Conservation (phyloP, 2,888 invertebrate species). For the Noctua comes region DNA sequence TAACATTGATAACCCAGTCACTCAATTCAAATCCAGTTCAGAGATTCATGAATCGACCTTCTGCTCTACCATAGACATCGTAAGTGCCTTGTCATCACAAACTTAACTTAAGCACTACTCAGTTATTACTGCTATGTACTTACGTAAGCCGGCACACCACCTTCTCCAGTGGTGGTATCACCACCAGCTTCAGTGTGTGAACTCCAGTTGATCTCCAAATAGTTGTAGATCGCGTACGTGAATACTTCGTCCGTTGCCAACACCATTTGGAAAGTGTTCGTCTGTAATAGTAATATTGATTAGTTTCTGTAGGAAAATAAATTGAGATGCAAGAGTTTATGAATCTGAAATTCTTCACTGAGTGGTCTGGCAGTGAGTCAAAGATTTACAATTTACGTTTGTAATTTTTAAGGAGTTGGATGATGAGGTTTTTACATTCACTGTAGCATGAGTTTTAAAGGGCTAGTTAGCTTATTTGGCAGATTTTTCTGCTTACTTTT, state of each 20-base stretch:
- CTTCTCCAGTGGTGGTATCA: constrained; percentile 96
- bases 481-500: neutral
- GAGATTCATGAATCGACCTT: neutral
- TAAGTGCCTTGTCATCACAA: neutral
- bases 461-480: neutral
- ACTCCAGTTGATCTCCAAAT: constrained; percentile 97
- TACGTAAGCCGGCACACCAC: constrained; percentile 96
- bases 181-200: constrained; percentile 97
- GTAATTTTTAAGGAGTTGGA: neutral
- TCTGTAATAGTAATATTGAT: constrained; percentile 87
- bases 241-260: constrained; percentile 97
- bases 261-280: constrained; percentile 98
- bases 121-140: constrained; percentile 78
- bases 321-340: neutral
- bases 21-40: neutral
- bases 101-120: neutral
- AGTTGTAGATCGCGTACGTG: constrained; percentile 99
- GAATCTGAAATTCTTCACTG: neutral
- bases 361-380: neutral
- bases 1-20: neutral
- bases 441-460: neutral
- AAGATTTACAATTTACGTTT: neutral
- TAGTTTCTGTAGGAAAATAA: neutral
- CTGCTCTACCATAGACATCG: neutral
- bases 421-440: neutral